Evolutionary conservation across 1,140 invertebrate genomes (phyloP), one percentile per base, ranked within the genome.

Genomic region (Ceratosolen fusciceps): DNA sequence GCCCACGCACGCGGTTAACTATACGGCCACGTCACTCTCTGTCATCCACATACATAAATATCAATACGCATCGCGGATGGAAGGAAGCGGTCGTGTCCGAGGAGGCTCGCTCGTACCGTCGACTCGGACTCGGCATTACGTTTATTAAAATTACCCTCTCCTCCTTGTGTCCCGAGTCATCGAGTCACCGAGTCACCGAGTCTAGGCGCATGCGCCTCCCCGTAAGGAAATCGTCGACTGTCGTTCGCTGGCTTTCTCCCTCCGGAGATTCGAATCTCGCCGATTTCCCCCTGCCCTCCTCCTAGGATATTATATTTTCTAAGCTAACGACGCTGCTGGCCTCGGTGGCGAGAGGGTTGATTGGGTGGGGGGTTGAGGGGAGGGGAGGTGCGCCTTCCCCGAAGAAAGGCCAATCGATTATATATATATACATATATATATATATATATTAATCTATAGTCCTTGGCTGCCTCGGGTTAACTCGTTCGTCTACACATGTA

Each of bases 21-120:
- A 21, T 47, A 29, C 10, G 58, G 37, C 19, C 58, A 34, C 14
- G 58, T 75, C 67, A 19, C 34, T 39, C 21, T 29, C 26, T 10
- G 12, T 29, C 74, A 43, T 49, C 60, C 9, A 34, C 21, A 54
- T n/a, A 56, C 62, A 68, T 68, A 76, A 76, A 76, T 65, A 76
- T 76, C 62, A 76, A 76, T 76, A 68, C 56, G 62, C 74, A 68
- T 52, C 62, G 39, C 21, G 43, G 1, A 47, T 19, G 43, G 1
- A 47, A 29, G 31, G 34, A 39, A 34, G 24, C 56, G 56, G 21
- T 7, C 43, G 31, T 37, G 19, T 37, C 60, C n/a, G n/a, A n/a
- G n/a, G n/a, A n/a, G n/a, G n/a, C n/a, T 65, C 16, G 5, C 60
- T 9, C 31, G 19, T 65, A 65, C 37, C 34, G 60, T 31, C 21